Evolutionary conservation across 1,140 invertebrate species (phyloP).

Genomic region (Euura lappo): DNA sequence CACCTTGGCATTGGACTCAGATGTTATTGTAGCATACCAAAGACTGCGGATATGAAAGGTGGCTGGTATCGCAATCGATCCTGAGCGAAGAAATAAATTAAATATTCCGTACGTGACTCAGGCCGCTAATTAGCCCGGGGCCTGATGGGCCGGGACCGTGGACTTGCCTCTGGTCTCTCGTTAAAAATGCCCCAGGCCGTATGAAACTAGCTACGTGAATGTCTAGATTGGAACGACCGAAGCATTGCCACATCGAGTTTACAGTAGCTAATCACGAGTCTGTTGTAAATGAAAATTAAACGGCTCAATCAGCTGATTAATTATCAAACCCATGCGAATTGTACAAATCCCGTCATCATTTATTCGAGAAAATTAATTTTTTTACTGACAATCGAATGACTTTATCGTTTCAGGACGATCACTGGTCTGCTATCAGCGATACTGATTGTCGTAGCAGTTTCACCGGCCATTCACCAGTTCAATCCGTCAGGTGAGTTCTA

Average conservation of each 20-base stretch:
- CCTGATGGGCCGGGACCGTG: background rate
- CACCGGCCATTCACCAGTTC: slow-evolving; percentile 39
- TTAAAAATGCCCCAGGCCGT: background rate
- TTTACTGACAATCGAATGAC: background rate
- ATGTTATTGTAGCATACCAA: background rate
- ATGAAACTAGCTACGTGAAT: background rate
- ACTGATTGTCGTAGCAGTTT: slow-evolving; percentile 40
- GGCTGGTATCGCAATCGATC: too few species aligned
- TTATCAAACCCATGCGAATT: background rate
- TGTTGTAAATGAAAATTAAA: background rate
- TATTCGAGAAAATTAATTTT: background rate
- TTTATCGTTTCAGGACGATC: slow-evolving; percentile 45
- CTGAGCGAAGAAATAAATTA: too few species aligned
- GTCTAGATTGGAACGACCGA: background rate
- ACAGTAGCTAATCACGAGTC: too few species aligned
- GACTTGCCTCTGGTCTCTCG: background rate
- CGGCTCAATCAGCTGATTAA: background rate
- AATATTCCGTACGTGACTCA: background rate
- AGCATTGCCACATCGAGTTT: background rate
- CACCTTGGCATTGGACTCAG: slow-evolving; percentile 2
- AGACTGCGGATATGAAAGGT: too few species aligned
- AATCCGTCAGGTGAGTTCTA: slow-evolving; percentile 52
- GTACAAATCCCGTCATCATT: background rate
- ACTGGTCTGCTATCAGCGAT: slow-evolving; percentile 42
- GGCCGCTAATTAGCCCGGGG: background rate